Evolutionary conservation across 2,113 vertebrate genomes (phyloP).

Genomic region (Galemys pyrenaicus): DNA sequence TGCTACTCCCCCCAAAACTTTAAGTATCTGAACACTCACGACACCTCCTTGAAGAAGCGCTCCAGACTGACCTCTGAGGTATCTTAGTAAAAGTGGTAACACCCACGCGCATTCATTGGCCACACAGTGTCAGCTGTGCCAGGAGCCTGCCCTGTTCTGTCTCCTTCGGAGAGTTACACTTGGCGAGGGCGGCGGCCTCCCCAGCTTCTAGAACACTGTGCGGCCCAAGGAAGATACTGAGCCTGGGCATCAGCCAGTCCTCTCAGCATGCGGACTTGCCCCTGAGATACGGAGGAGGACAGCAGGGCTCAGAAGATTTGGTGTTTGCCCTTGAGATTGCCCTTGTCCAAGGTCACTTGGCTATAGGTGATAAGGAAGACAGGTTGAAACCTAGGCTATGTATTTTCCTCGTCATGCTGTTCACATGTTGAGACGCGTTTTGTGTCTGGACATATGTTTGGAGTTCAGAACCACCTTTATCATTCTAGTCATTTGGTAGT

Average conservation of each 20-base stretch:
- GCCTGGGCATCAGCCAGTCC: background rate
- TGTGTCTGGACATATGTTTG: background rate
- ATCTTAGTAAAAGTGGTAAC: background rate
- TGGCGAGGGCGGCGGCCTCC: background rate
- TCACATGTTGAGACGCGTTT: accelerated
- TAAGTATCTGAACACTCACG: background rate
- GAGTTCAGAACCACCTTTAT: background rate
- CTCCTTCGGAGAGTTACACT: background rate
- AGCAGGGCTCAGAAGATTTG: background rate
- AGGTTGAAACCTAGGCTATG: background rate
- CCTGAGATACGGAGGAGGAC: background rate
- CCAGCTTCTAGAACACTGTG: background rate
- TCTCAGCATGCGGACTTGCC: accelerated
- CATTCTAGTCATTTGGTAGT: background rate
- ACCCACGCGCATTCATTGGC: background rate
- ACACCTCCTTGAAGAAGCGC: background rate
- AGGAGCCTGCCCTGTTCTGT: accelerated
- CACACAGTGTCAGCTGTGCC: accelerated
- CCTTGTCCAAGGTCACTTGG: background rate
- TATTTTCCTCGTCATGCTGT: background rate
- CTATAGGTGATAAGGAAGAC: background rate
- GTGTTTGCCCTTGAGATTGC: too few relatives aligned
- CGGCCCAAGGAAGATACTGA: background rate
- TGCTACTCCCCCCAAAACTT: background rate
- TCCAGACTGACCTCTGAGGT: background rate